Conservation (phyloP, 2,888 invertebrate species). For the Auanema sp. region DNA sequence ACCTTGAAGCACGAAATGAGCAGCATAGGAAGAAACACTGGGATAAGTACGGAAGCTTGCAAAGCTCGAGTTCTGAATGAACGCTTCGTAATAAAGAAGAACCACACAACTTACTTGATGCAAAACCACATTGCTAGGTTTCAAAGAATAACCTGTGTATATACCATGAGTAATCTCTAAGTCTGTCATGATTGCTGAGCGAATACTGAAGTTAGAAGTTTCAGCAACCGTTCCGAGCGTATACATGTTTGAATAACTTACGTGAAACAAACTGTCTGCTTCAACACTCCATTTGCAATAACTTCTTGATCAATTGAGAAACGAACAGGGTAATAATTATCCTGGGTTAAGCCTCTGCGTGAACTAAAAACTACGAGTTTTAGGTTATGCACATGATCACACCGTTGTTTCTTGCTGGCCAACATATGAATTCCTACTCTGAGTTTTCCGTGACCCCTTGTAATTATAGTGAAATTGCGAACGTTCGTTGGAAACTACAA, state of each 20-base stretch:
- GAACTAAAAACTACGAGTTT: conserved; percentile 20
- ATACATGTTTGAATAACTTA: conserved; percentile 19
- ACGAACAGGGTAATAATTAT: conserved; percentile 49
- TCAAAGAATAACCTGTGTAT: conserved; percentile 54
- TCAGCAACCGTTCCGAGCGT: background rate
- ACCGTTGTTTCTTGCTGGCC: conserved; percentile 40
- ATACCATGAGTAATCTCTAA: conserved; percentile 57
- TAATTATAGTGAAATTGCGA: conserved; percentile 38
- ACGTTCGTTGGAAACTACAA: conserved; percentile 47
- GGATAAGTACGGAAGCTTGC: background rate
- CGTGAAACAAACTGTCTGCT: conserved; percentile 55
- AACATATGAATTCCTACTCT: conserved; percentile 52
- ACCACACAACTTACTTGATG: conserved; percentile 17
- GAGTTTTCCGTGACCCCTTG: conserved; percentile 45
- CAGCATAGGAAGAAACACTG: conserved; percentile 28
- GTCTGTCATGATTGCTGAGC: conserved; percentile 40
- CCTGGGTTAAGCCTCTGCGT: conserved; percentile 36
- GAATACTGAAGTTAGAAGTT: conserved; percentile 27
- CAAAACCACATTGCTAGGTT: conserved; percentile 17
- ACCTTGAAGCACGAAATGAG: conserved; percentile 35
- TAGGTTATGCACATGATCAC: background rate
- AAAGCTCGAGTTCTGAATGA: conserved; percentile 13
- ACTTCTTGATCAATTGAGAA: conserved; percentile 43
- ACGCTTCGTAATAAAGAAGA: conserved; percentile 15
- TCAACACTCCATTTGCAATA: conserved; percentile 30